A percentile compares a stretch with the other conserved stretches of the same genome.
Conservation (phyloP, 2,888 invertebrate species). For the Himalopsyche anomala region DNA sequence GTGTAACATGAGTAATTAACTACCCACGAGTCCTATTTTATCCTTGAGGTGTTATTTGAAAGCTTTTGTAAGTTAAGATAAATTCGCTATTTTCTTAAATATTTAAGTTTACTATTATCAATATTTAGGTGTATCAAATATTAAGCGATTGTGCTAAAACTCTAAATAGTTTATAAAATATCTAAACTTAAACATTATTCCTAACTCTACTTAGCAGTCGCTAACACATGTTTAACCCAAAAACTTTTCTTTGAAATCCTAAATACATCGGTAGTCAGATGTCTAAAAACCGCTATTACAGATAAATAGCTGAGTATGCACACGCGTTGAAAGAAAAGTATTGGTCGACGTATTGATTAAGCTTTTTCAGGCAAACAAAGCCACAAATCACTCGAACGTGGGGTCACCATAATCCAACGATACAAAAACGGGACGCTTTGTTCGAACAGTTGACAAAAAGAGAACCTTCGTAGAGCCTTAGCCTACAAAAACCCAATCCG, state of each 20-base stretch:
- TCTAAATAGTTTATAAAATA: too few species aligned
- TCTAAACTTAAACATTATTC: too few species aligned
- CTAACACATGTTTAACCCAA: too few species aligned
- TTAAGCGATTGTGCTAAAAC: too few species aligned
- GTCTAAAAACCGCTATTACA: neutral
- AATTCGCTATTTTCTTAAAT: too few species aligned
- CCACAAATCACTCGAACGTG: conserved; percentile 34
- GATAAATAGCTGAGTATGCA: conserved; percentile 26
- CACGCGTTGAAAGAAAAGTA: conserved; percentile 16
- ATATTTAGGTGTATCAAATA: too few species aligned
- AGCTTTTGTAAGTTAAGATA: too few species aligned
- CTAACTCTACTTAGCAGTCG: too few species aligned
- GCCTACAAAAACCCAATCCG: neutral
- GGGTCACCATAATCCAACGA: conserved; percentile 26
- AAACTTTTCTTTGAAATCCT: neutral
- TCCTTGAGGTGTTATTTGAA: too few species aligned
- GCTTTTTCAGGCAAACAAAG: conserved; percentile 24
- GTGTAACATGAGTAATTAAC: too few species aligned
- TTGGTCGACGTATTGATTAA: conserved; percentile 25
- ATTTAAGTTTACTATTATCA: too few species aligned
- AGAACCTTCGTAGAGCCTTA: neutral
- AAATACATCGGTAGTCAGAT: neutral
- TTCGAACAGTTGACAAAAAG: conserved; percentile 19
- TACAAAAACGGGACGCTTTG: conserved; percentile 34
- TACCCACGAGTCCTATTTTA: too few species aligned